Evolutionary conservation across 92 coral and sea anemone genomes (phyloP).

Genomic region (Actinostola sp.): DNA sequence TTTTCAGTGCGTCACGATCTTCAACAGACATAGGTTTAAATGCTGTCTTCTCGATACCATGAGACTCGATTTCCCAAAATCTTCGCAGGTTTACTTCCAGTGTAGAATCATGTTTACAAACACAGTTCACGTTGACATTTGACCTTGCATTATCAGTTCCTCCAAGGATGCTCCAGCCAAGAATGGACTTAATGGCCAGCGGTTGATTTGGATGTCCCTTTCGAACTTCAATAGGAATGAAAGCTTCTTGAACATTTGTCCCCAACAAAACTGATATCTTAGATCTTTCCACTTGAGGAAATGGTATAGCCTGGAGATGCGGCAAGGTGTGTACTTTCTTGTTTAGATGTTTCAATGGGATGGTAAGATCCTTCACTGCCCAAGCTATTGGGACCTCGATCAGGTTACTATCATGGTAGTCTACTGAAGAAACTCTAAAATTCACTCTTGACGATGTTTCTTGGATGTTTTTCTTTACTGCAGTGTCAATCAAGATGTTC

Average conservation of each 20-base stretch:
- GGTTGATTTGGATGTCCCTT: constrained; percentile 44
- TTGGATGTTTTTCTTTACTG: neutral
- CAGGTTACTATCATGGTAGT: constrained; percentile 12
- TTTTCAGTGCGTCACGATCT: constrained; percentile 19
- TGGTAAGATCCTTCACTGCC: constrained; percentile 8
- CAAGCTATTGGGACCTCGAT: constrained; percentile 19
- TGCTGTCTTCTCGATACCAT: constrained; percentile 13
- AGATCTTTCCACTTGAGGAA: constrained; percentile 51
- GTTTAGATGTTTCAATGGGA: constrained; percentile 4
- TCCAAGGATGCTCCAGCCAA: constrained; percentile 63
- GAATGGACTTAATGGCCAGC: constrained; percentile 48
- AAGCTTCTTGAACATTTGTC: constrained; percentile 55
- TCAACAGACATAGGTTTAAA: constrained; percentile 21
- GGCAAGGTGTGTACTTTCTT: neutral
- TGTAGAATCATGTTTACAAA: constrained; percentile 34
- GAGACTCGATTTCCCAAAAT: constrained; percentile 52
- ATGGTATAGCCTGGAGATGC: constrained; percentile 13
- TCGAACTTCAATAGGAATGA: constrained; percentile 50
- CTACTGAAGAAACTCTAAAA: neutral
- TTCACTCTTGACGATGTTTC: neutral
- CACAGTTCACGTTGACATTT: constrained; percentile 20
- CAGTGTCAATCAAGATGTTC: neutral
- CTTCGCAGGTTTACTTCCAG: constrained; percentile 40
- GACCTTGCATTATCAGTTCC: neutral
- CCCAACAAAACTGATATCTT: constrained; percentile 42